Evolutionary conservation across 2,113 vertebrate genomes (phyloP).

Genomic region (Thunnus thynnus): DNA sequence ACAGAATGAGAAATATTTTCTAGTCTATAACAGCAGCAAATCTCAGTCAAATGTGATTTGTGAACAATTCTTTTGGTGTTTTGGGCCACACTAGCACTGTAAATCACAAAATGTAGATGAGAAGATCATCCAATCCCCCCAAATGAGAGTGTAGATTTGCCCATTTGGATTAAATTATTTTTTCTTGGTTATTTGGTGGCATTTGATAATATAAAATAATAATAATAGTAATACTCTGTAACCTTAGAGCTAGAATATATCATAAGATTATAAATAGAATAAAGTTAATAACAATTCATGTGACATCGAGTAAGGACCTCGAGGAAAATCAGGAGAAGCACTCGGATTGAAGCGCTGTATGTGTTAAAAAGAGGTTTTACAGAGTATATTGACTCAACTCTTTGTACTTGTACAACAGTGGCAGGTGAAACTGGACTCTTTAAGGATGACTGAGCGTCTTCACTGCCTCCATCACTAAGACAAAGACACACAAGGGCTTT

Average conservation of each 20-base stretch:
- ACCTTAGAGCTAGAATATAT: not conserved
- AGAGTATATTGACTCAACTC: not conserved
- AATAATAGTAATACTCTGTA: too few species aligned
- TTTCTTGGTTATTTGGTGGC: not conserved
- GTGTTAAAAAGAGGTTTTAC: not conserved
- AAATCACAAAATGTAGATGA: not conserved
- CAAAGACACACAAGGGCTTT: not conserved
- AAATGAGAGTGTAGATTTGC: not conserved
- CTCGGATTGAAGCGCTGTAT: not conserved
- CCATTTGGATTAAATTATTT: not conserved
- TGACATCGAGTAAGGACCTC: not conserved
- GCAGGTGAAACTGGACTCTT: not conserved
- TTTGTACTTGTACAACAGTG: too few species aligned
- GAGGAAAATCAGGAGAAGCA: not conserved
- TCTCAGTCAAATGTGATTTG: conserved; percentile 27
- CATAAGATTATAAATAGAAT: not conserved
- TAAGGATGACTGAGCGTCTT: conserved; percentile 9
- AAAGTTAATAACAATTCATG: not conserved
- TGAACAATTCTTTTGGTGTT: conserved; percentile 6
- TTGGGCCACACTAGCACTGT: not conserved
- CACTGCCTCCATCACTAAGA: not conserved
- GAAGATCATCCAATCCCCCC: not conserved
- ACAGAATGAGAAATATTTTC: conserved; percentile 3
- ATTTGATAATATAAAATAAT: too few species aligned
- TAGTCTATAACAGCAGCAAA: not conserved